Conservation (phyloP, 2,113 vertebrate genomes). For the Peromyscus californicus region DNA sequence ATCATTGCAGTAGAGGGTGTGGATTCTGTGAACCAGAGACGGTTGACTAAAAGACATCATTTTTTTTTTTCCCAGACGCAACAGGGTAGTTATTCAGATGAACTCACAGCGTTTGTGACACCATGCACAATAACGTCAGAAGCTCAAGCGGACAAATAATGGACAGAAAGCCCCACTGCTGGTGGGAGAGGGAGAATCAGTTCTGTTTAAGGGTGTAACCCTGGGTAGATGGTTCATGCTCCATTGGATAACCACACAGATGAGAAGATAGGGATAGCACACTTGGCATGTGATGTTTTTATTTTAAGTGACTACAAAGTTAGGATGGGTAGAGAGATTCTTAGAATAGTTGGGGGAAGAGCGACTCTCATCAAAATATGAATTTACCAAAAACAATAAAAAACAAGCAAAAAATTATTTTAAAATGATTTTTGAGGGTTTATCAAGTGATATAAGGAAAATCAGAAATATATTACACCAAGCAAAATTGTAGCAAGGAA, state of each 20-base stretch:
- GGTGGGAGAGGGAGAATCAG: background rate
- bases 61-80: background rate
- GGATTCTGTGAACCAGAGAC: background rate
- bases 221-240: background rate
- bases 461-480: background rate
- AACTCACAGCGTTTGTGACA: background rate
- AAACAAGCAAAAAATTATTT: background rate
- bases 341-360: background rate
- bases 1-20: background rate
- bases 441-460: background rate
- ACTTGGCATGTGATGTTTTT: background rate
- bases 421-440: background rate
- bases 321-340: background rate
- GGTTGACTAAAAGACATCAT: background rate
- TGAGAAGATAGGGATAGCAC: background rate
- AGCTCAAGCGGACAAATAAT: background rate
- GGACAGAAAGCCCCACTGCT: background rate
- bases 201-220: background rate
- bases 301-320: background rate
- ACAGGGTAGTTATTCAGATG: background rate
- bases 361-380: background rate
- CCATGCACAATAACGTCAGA: background rate
- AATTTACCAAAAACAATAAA: background rate
- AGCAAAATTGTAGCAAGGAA: background rate
- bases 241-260: background rate